phyloP scores from a whole-genome alignment of 2,797 vertebrate genomes.

The Mormyrops attenuatus region DNA sequence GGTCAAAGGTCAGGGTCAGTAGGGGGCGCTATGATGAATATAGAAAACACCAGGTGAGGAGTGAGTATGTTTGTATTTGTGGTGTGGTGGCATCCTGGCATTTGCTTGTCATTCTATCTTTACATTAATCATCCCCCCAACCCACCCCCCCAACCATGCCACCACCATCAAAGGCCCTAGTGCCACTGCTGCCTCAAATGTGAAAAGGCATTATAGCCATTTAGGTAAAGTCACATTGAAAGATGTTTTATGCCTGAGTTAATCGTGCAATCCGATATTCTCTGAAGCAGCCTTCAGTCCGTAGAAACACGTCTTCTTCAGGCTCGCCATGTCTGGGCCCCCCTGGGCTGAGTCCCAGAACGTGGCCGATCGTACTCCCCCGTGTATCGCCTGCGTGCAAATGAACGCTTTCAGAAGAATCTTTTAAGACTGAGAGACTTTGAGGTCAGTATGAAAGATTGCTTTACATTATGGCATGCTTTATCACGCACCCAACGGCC shows the following conservation, averaged over 20 bases:
- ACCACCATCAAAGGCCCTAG: not conserved
- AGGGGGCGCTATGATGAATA: not conserved
- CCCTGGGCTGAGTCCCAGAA: not conserved
- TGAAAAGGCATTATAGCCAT: not conserved
- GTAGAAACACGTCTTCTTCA: constrained; percentile 9
- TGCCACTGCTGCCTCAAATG: not conserved
- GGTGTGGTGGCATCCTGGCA: not conserved
- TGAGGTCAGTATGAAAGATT: constrained; percentile 27
- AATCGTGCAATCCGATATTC: constrained; percentile 33
- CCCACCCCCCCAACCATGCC: not conserved
- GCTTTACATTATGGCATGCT: constrained; percentile 10
- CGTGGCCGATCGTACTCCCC: constrained; percentile 30
- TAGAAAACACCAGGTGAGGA: not conserved
- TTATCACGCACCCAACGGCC: constrained; percentile 25
- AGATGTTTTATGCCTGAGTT: constrained; percentile 25
- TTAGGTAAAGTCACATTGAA: not conserved
- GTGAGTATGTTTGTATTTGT: not conserved
- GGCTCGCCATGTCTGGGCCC: not conserved
- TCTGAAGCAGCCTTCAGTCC: constrained; percentile 28
- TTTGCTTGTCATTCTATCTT: not conserved
- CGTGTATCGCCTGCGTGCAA: not conserved
- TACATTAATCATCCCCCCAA: not conserved
- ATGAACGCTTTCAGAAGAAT: not conserved
- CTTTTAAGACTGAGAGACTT: constrained; percentile 21
- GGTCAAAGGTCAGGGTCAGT: constrained; percentile 26